Evolutionary conservation across 2,113 vertebrate genomes (phyloP).

Genomic region (Eclectus roratus): DNA sequence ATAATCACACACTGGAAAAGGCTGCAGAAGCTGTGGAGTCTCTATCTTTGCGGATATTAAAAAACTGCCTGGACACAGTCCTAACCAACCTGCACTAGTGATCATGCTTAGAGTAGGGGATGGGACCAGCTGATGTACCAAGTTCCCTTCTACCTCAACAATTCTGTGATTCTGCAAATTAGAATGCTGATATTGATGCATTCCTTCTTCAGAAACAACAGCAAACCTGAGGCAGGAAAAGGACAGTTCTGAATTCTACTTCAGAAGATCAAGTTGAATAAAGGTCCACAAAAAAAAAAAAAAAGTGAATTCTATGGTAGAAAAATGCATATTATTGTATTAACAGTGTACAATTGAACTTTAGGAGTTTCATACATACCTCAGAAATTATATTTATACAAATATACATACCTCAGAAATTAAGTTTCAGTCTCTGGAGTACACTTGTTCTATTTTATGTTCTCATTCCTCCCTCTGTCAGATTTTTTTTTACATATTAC

Average conservation of each 20-base stretch:
- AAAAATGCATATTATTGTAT: not conserved
- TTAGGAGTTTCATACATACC: not conserved
- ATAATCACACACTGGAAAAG: not conserved
- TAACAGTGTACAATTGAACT: not conserved
- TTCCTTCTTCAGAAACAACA: not conserved
- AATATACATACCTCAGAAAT: not conserved
- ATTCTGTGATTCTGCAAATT: not conserved
- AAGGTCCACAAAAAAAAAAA: not conserved
- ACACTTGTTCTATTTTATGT: not conserved
- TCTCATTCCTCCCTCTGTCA: not conserved
- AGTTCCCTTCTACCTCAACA: not conserved
- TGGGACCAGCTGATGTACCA: not conserved
- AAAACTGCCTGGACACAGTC: not conserved
- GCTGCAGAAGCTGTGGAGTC: not conserved
- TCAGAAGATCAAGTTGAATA: not conserved
- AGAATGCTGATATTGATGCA: not conserved
- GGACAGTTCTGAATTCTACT: not conserved
- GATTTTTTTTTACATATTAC: not conserved
- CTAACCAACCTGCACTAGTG: not conserved
- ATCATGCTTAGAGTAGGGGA: not conserved
- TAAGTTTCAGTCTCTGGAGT: not conserved
- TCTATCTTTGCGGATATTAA: not conserved
- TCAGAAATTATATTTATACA: not conserved
- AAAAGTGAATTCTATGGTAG: rapidly evolving
- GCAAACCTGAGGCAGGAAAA: not conserved